Percentiles rank a stretch among this genome's conserved stretches.
phyloP scores from a whole-genome alignment of 1,140 invertebrate species.

The Drosophila azteca region DNA sequence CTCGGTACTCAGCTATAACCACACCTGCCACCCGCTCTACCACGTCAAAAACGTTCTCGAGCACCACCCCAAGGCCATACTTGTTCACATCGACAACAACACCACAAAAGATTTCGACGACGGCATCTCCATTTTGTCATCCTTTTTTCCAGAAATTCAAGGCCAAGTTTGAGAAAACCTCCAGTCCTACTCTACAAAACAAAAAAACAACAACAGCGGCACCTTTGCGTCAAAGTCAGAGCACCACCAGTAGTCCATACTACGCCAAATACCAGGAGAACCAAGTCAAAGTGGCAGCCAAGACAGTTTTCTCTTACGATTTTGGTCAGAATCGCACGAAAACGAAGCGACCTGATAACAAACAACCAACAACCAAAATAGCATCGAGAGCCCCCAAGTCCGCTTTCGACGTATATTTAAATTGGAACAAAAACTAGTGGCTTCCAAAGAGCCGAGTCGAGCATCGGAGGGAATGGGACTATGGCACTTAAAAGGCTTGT shows the following conservation, averaged over 20 bases:
- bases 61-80: conserved; percentile 62
- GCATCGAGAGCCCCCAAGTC: not conserved
- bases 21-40: conserved; percentile 4
- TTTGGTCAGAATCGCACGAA: conserved; percentile 47
- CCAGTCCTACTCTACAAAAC: not conserved
- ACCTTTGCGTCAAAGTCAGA: not conserved
- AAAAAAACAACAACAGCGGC: conserved; percentile 11
- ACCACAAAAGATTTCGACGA: conserved; percentile 15
- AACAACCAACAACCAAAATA: conserved; percentile 6
- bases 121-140: conserved; percentile 59
- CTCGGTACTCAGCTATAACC: conserved; percentile 10
- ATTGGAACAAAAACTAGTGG: conserved; percentile 45
- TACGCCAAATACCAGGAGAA: conserved; percentile 66
- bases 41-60: conserved; percentile 16
- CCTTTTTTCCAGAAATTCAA: conserved; percentile 70
- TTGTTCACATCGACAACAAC: conserved; percentile 52
- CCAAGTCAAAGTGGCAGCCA: conserved; percentile 48
- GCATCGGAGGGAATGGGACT: not conserved
- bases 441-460: not conserved
- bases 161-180: conserved; percentile 29
- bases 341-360: conserved; percentile 14
- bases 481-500: conserved; percentile 43
- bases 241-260: conserved; percentile 49
- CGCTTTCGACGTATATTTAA: conserved; percentile 44
- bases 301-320: conserved; percentile 47